Percentiles rank a stretch among this genome's conserved stretches.
phyloP scores from a whole-genome alignment of 2,888 invertebrate genomes.

The Euzetes globulus region DNA sequence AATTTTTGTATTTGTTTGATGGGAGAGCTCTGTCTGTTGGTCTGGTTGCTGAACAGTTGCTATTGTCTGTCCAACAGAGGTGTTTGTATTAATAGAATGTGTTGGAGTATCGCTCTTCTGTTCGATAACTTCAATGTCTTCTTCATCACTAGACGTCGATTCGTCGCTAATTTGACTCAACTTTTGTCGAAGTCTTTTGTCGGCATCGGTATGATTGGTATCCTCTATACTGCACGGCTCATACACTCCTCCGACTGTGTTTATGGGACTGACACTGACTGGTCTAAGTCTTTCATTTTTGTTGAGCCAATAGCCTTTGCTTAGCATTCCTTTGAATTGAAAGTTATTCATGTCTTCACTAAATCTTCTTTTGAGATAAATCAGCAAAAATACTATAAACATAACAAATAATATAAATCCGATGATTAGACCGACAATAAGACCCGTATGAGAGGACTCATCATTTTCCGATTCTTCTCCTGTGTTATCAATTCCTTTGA shows the following conservation, averaged over 20 bases:
- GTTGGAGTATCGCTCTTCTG: not conserved
- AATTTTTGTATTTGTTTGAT: not conserved
- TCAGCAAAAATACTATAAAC: constrained; percentile 31
- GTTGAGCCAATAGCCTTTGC: constrained; percentile 20
- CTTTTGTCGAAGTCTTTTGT: not conserved
- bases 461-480: not conserved
- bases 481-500: not conserved
- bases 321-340: constrained; percentile 18
- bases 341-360: constrained; percentile 9
- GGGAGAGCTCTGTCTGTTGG: not conserved
- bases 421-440: constrained; percentile 35
- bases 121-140: constrained; percentile 4
- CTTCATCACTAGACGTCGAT: not conserved
- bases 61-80: not conserved
- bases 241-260: constrained; percentile 1
- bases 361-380: not conserved
- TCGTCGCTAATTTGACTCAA: constrained; percentile 5
- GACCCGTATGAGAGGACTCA: constrained; percentile 6
- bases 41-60: not conserved
- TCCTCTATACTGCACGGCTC: constrained; percentile 21
- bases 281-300: constrained; percentile 14
- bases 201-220: not conserved
- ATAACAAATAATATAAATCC: constrained; percentile 30
- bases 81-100: not conserved
- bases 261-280: constrained; percentile 5